Evolutionary conservation across 1,140 invertebrate genomes (phyloP), one percentile per base, ranked within the genome.

Genomic region (Metaphire vulgaris): DNA sequence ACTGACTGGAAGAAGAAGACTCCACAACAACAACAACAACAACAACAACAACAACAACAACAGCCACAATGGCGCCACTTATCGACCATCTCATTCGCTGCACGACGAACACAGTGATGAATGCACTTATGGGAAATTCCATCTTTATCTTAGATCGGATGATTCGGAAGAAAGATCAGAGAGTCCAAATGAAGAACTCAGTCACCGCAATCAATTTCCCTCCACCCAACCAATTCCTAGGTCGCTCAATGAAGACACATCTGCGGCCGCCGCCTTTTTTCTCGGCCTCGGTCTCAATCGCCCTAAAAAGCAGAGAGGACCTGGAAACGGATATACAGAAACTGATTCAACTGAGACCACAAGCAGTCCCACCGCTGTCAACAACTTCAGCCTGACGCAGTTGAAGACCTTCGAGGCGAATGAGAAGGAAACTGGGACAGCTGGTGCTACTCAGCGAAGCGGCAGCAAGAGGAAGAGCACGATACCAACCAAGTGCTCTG

Each of bases 1-100:
- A 94, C 94, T 0, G 94, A 97, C 84, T 66, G 29, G 80, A 80
- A 16, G 80, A 81, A 33, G 72, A 34, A 33, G 41, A 21, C 26
- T 73, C 26, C 72, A 31, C 28, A 34, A 73, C 32, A 41, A 41
- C 28, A 34, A 33, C 34, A 31, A 41, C 32, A 16, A 26, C 28
- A 69, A 28, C 26, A 14, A 6, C 2, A 12, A 6, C n/a, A 6
- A 6, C 28, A 2, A 2, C 14, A 12, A 12, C 30, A 69, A 69
- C 2, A 26, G 28, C 30, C 6, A 26, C 28, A 2, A 28, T 6
- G 30, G 28, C 2, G 28, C n/a, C 2, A 69, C n/a, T 2, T 14
- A 12, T 26, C 6, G 67, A 6, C 14, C 30, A 2, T 28, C 30
- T 26, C 14, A 6, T 26, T 28, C n/a, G 6, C 14, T 12, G 6